Evolutionary conservation across 2,888 invertebrate species (phyloP).

Genomic region (Meganola albula): DNA sequence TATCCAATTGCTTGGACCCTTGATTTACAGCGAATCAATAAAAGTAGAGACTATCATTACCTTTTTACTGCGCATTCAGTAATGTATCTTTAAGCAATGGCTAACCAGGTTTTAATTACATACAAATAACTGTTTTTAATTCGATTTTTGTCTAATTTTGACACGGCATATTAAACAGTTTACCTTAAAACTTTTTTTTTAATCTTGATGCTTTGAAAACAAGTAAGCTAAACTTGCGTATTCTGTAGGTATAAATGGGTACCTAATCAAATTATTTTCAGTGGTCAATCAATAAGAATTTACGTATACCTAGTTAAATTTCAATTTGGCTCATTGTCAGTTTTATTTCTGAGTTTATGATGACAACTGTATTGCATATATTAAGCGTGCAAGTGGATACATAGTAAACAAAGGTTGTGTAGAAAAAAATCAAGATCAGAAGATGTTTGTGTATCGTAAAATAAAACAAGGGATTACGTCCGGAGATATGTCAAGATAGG

Average conservation of each 20-base stretch:
- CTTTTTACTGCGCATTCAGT: slow-evolving; percentile 67
- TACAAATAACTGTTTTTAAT: too few species aligned
- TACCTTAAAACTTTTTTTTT: too few species aligned
- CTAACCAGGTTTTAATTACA: too few species aligned
- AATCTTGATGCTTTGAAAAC: too few species aligned
- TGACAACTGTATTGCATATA: slow-evolving; percentile 59
- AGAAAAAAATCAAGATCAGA: slow-evolving; percentile 53
- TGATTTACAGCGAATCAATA: slow-evolving; percentile 76
- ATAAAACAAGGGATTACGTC: slow-evolving; percentile 73
- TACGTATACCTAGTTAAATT: too few species aligned
- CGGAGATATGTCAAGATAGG: slow-evolving; percentile 77
- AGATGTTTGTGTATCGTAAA: slow-evolving; percentile 75
- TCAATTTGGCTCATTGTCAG: too few species aligned
- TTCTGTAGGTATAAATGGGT: too few species aligned
- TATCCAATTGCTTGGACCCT: slow-evolving; percentile 70
- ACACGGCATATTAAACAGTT: too few species aligned
- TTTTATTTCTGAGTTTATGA: slow-evolving; percentile 54
- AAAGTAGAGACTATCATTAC: slow-evolving; percentile 72
- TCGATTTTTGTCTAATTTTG: too few species aligned
- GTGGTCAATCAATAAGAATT: too few species aligned
- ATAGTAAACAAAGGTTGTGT: slow-evolving; percentile 58
- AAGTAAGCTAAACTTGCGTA: too few species aligned
- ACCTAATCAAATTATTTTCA: too few species aligned
- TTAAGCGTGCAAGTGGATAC: slow-evolving; percentile 57
- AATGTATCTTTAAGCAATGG: slow-evolving; percentile 59